A percentile compares a stretch with the other conserved stretches of the same genome.
These are phyloP conservation scores for Hippocampus abdominalis DNA, from an alignment of 2,113 vertebrate species.

Conservation along the genomic window DNA sequence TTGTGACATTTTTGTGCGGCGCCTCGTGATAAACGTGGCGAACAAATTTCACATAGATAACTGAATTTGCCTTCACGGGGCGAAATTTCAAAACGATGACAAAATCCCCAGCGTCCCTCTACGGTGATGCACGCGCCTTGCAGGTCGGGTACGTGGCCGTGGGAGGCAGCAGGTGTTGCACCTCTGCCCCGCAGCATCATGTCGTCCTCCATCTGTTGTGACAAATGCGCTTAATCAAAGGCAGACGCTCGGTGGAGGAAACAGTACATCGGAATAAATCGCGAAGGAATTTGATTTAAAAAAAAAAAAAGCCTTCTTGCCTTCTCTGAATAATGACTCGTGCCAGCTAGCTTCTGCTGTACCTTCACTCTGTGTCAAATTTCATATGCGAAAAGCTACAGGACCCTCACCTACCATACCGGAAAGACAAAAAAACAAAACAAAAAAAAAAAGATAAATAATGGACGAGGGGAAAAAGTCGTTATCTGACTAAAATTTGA, in stretches of 20 bases:
- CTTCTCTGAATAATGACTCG: constrained; percentile 51
- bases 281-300: constrained; percentile 30
- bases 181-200: constrained; percentile 21
- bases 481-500: background rate
- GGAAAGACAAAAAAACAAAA: background rate
- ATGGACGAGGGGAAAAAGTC: background rate
- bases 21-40: background rate
- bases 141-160: constrained; percentile 24
- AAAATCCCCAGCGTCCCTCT: background rate
- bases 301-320: constrained; percentile 15
- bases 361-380: background rate
- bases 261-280: constrained; percentile 62
- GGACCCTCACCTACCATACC: background rate
- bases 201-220: constrained; percentile 45
- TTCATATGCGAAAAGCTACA: background rate
- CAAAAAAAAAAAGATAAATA: background rate
- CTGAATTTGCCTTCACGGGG: background rate
- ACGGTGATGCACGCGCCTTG: background rate
- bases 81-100: background rate
- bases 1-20: background rate
- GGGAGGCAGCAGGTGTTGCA: constrained; percentile 33
- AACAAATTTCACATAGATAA: background rate
- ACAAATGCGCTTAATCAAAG: constrained; percentile 61
- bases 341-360: constrained; percentile 19
- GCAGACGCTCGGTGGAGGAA: constrained; percentile 36